These are phyloP conservation scores for Philopedon plagiatum DNA, from an alignment of 2,888 invertebrate genomes.

Conservation along the genomic window DNA sequence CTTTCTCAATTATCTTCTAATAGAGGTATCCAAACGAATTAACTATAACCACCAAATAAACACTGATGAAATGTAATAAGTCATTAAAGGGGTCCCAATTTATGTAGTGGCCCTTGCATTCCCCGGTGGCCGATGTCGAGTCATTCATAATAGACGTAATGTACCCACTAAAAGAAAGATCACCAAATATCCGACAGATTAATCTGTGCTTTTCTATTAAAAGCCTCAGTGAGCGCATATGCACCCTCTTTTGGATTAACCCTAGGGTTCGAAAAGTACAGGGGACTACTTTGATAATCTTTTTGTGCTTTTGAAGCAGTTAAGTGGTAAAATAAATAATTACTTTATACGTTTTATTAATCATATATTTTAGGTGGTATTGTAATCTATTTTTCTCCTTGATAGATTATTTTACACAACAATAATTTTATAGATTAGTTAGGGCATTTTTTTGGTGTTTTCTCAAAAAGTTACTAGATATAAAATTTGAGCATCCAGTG, in stretches of 20 bases:
- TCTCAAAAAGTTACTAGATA: no score
- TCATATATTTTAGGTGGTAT: background rate
- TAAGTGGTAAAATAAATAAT: constrained; percentile 49
- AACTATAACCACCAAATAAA: constrained; percentile 21
- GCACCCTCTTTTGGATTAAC: constrained; percentile 61
- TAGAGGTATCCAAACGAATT: constrained; percentile 13
- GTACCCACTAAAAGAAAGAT: constrained; percentile 64
- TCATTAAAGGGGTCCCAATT: constrained; percentile 4
- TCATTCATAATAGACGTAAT: constrained; percentile 64
- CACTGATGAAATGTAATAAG: constrained; percentile 19
- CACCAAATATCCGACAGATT: constrained; percentile 66
- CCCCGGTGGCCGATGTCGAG: constrained; percentile 58
- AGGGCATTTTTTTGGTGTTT: no score
- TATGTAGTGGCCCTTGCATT: constrained; percentile 40
- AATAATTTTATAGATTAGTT: no score
- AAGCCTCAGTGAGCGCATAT: constrained; percentile 65
- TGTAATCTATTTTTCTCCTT: no score
- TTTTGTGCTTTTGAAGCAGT: constrained; percentile 38
- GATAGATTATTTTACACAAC: no score
- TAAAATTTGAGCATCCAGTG: no score
- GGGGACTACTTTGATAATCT: constrained; percentile 32
- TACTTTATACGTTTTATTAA: constrained; percentile 32
- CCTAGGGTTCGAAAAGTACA: constrained; percentile 27
- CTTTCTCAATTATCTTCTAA: constrained; percentile 17
- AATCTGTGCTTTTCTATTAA: constrained; percentile 68